A percentile compares a stretch with the other conserved stretches of the same genome.
phyloP scores from a whole-genome alignment of 2,113 vertebrate genomes.

The Vombatus ursinus region DNA sequence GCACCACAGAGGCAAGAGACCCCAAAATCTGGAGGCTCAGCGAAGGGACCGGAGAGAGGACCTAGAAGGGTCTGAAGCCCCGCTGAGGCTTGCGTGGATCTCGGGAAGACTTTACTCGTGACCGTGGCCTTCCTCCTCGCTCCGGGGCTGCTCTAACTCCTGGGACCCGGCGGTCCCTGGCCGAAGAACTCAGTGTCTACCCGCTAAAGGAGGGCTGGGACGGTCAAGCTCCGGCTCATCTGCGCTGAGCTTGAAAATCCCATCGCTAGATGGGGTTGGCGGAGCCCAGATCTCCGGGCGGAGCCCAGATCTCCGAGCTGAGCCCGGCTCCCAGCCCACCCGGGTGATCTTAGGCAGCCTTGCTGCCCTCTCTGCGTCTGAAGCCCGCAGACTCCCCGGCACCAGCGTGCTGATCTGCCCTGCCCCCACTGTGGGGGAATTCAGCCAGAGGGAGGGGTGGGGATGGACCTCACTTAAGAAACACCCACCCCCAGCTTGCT shows the following conservation, averaged over 20 bases:
- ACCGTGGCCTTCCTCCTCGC: not conserved
- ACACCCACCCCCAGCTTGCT: not conserved
- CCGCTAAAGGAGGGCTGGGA: not conserved
- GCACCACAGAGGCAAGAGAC: not conserved
- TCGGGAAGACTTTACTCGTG: not conserved
- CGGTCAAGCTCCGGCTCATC: not conserved
- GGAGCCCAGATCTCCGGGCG: not conserved
- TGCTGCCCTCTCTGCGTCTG: not conserved
- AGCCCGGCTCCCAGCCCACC: conserved; percentile 27
- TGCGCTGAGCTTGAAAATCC: not conserved
- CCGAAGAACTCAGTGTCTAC: not conserved
- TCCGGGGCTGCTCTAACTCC: not conserved
- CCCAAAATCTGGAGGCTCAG: not conserved
- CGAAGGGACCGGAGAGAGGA: not conserved
- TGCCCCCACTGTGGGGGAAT: not conserved
- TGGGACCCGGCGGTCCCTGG: not conserved
- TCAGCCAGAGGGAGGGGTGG: not conserved
- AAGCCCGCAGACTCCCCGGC: conserved; percentile 74
- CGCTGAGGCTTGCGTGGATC: not conserved
- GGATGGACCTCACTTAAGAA: not conserved
- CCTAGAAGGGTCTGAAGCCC: not conserved
- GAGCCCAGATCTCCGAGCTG: not conserved
- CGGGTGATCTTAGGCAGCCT: not conserved
- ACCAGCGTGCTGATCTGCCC: conserved; percentile 55
- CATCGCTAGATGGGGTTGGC: not conserved